Evolutionary conservation across 2,888 invertebrate species (phyloP), one percentile per base, ranked within the genome.

Genomic region (Chydorus sphaericus): DNA sequence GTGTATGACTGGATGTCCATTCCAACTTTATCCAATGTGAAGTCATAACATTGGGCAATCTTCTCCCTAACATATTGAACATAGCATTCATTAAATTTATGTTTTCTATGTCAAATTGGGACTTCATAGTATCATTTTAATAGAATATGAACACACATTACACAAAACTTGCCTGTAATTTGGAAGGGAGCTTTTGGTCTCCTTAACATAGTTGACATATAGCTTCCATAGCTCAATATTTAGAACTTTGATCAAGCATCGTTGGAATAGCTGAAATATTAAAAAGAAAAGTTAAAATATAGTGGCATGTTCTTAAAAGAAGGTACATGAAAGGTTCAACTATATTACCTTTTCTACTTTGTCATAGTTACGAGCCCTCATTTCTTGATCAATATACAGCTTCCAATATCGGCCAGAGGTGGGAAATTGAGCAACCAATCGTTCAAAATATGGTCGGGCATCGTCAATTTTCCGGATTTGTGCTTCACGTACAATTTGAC

Each of bases 41-140:
- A 98, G 71, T 99, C 97, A 70, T 97, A 99, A 0, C 98, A 97
- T 70, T 98, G 94, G 0, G 97, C 97, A 88, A 99, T 90, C 75
- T 96, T 97, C 70, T 98, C 98, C 68, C 97, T 94, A 67, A 28
- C 8, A 50, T 11, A 26, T 39, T 4, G 18, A 55, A 18, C 30
- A 23, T 11, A 11, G 16, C 30, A 11, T 14, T 11, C 10, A n/a
- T 33, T 33, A 33, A 33, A 33, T 11, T 48, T 48, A 20, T 16
- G 3, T 2, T 14, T n/a, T 48, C 11, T 44, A 31, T 4, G 10
- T 48, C 33, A 7, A 30, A 28, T 14, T 48, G 29, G 14, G 26
- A n/a, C 7, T 28, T 20, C 33, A 26, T 10, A 49, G 2, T 48
- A 20, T 44, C 48, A 36, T 4, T 3, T 11, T 20, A 20, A 54